Evolutionary conservation across 2,113 vertebrate genomes (phyloP), one percentile per base, ranked within the genome.

Genomic region (Rattus rattus): DNA sequence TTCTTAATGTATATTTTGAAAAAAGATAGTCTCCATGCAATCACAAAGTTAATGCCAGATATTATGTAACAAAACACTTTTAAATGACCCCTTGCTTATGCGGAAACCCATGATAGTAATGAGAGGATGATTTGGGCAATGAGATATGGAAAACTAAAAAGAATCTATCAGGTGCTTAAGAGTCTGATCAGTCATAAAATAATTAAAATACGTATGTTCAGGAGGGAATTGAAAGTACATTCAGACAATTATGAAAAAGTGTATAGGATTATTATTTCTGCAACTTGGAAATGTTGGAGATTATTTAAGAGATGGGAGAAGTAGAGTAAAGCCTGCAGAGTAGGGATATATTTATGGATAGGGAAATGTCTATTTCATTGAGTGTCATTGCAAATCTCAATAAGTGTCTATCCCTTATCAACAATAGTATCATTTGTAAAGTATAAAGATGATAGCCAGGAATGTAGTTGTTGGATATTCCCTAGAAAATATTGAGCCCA

Each of bases 251-350:
- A 77, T 75, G 47, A 52, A 49, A 52, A 52, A 52, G 3, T 33
- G 14, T 30, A 14, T 11, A 26, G 22, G 19, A 73, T 39, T 73
- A 43, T 24, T 39, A 75, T 47, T 75, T 26, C 4, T 75, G 22
- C 24, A 47, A 75, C 12, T 47, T 47, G 39, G 1, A 43, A 43
- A 52, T 52, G 1, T 49, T 52, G 28, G 5, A 79, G 28, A 33
- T 30, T 79, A 30, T 79, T 52, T 79, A 79, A 79, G 28, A 4
- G 47, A 79, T 28, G 6, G 19, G 28, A 79, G 26, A 52, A 3
- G 30, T 8, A 6, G 6, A 3, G 3, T 30, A 14, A 79, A 49
- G 14, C 2, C 26, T 22, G 7, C 9, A 1, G 19, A 4, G 4
- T 56, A 1, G 33, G 1, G 19, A 36, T 22, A 6, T 12, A 30